Evolutionary conservation across 2,797 vertebrate species (phyloP).

Genomic region (Nannoperca obscura): DNA sequence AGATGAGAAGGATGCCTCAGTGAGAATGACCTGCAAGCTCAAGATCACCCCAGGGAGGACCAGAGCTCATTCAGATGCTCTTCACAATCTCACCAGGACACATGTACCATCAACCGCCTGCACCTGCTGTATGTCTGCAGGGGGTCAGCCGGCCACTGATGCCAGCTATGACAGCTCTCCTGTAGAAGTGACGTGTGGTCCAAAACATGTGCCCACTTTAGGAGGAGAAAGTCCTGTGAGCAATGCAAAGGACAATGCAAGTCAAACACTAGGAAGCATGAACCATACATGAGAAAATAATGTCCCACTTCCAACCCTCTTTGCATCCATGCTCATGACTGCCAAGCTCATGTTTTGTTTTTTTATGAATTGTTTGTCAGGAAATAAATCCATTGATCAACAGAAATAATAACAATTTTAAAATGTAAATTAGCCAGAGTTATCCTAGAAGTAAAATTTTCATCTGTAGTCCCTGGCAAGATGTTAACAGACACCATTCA

Average conservation of each 20-base stretch:
- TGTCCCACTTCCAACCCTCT: background rate
- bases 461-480: background rate
- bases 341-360: background rate
- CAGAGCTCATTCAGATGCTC: conserved; percentile 53
- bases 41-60: conserved; percentile 40
- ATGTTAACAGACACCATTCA: background rate
- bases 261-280: background rate
- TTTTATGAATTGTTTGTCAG: background rate
- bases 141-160: conserved; percentile 14
- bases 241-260: background rate
- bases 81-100: conserved; percentile 57
- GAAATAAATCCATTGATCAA: background rate
- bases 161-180: conserved; percentile 18
- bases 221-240: background rate
- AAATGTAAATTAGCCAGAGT: background rate
- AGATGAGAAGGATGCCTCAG: conserved; percentile 31
- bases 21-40: conserved; percentile 41
- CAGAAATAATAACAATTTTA: background rate
- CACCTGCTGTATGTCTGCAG: conserved; percentile 47
- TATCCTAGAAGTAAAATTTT: background rate
- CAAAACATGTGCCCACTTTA: background rate
- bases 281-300: background rate
- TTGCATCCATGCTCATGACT: background rate
- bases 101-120: conserved; percentile 49
- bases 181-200: conserved; percentile 4